Percentiles rank a stretch among this genome's conserved stretches.
These are phyloP conservation scores for Agrochola macilenta DNA, from an alignment of 2,888 invertebrate genomes.

Conservation along the genomic window DNA sequence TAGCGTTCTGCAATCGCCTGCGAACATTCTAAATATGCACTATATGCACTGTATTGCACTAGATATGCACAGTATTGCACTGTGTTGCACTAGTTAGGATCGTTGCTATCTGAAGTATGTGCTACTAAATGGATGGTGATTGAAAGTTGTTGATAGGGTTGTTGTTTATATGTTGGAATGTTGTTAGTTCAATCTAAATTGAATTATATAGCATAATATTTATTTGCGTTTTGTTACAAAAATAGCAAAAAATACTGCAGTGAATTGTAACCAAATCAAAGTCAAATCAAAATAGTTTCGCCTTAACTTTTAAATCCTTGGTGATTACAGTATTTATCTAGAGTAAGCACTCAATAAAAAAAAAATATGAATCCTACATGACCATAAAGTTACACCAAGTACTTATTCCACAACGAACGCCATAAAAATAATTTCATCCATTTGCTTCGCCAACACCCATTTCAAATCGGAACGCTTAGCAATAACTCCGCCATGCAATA, in stretches of 20 bases:
- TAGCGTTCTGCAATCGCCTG: conserved; percentile 43
- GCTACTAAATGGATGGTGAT: conserved; percentile 27
- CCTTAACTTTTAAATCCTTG: background rate
- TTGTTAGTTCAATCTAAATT: background rate
- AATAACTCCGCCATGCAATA: conserved; percentile 63
- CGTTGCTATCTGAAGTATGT: conserved; percentile 29
- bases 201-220: background rate
- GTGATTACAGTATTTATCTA: background rate
- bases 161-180: background rate
- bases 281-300: background rate
- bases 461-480: conserved; percentile 48
- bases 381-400: background rate
- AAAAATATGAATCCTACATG: background rate
- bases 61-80: conserved; percentile 27
- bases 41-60: conserved; percentile 23
- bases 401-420: conserved; percentile 2
- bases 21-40: conserved; percentile 48
- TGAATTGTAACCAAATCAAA: background rate
- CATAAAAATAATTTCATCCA: conserved; percentile 46
- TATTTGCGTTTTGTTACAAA: background rate
- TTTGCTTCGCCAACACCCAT: conserved; percentile 48
- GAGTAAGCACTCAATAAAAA: background rate
- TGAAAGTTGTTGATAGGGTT: conserved; percentile 3
- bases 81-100: conserved; percentile 9
- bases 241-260: no score